Evolutionary conservation across 2,113 vertebrate species (phyloP).

Genomic region (Periophthalmus modestus): DNA sequence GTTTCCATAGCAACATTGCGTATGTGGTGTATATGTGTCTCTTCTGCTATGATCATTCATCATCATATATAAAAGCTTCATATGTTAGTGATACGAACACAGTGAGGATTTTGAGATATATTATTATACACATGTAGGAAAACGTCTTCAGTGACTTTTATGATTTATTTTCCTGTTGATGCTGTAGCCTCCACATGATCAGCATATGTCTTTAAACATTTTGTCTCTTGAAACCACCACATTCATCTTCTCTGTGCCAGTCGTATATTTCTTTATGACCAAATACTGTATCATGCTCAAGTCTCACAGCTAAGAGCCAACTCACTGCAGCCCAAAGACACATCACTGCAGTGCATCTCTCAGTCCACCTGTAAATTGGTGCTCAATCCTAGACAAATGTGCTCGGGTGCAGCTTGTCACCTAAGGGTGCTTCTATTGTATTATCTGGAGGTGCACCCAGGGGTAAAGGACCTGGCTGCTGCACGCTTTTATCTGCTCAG

Average conservation of each 20-base stretch:
- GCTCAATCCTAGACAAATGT: constrained; percentile 51
- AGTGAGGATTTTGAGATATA: background rate
- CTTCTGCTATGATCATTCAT: constrained; percentile 33
- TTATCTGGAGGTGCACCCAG: constrained; percentile 43
- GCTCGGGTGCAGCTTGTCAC: constrained; percentile 60
- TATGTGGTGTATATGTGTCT: constrained; percentile 40
- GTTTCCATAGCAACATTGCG: constrained; percentile 74
- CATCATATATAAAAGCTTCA: constrained; percentile 40
- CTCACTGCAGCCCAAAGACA: constrained; percentile 44
- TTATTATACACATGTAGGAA: no score
- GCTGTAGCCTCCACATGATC: background rate
- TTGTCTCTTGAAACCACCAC: constrained; percentile 14
- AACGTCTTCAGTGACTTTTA: fast-evolving
- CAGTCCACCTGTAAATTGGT: constrained; percentile 42
- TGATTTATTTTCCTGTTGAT: background rate
- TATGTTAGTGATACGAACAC: constrained; percentile 24
- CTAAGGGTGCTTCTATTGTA: constrained; percentile 44
- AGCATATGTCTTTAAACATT: background rate
- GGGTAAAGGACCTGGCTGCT: constrained; percentile 14
- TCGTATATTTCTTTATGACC: constrained; percentile 22
- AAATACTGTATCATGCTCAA: constrained; percentile 14
- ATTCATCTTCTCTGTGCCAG: constrained; percentile 17
- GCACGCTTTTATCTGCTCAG: constrained; percentile 39
- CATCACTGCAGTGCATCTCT: constrained; percentile 43
- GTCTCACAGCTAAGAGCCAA: constrained; percentile 40